Base-by-base conservation (phyloP, 2,797 vertebrate genomes). In the Pelobates cultripes region DNA sequence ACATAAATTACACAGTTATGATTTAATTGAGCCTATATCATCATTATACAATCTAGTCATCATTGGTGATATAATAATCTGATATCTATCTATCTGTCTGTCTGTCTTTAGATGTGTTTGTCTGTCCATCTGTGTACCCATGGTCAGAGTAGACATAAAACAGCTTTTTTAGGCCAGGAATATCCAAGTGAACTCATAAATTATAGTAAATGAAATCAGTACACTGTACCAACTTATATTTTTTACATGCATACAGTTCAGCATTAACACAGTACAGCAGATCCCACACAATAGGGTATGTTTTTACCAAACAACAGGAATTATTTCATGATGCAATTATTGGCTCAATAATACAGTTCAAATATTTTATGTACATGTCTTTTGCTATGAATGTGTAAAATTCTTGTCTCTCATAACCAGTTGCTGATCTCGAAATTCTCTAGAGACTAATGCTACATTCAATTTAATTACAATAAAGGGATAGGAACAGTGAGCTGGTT, bases 1-100 rank as follows among this genome's bases (percentile, higher is more conserved):
- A 87, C 80, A 88, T 93, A 92, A 73, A 85, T 42, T 3, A n/a
- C n/a, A 40, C 43, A 77, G 28, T 53, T 28, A 41, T 74, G 10
- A 68, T 51, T 5, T 51, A 51, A 51, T 51, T 51, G 5, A 51
- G 5, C 28, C 28, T 28, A 28, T 28, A 2, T 28, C 28, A 28
- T 28, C 28, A 28, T 28, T 28, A 28, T 28, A 28, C 28, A 28
- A 28, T 28, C 28, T 28, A 28, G 28, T 28, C 28, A 28, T 28
- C 28, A 28, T 28, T 28, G 28, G 28, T 28, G 28, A 28, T 1
- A 28, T 28, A 28, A 28, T 28, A 28, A 28, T 28, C 10, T 51
- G 47, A 51, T 10, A 51, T 51, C 47, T 51, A 51, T 51, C 47
- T 6, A 51, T 51, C 3, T 51, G 10, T 51, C 47, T 51, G 10